A percentile compares a stretch with the other conserved stretches of the same genome.
Evolutionary conservation across 2,113 vertebrate species (phyloP).

Genomic region (Canis aureus): DNA sequence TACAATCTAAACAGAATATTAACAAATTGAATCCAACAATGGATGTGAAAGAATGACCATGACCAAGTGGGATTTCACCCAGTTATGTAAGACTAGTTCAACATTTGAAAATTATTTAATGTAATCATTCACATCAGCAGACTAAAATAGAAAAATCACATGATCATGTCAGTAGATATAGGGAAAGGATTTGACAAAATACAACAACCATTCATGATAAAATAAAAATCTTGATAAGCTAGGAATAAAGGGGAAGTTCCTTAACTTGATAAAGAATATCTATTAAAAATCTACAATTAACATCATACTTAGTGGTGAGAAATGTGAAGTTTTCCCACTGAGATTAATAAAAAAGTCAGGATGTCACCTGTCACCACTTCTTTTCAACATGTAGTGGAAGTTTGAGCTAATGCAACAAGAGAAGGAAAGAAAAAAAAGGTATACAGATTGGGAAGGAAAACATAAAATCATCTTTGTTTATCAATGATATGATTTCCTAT

Average conservation of each 20-base stretch:
- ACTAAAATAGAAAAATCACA: neutral
- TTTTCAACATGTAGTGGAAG: neutral
- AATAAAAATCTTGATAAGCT: no score
- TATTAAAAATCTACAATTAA: no score
- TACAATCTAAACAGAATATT: neutral
- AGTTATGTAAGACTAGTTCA: neutral
- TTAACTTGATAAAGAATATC: neutral
- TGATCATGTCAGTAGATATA: neutral
- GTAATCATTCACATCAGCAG: neutral
- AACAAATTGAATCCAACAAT: no score
- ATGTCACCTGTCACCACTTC: neutral
- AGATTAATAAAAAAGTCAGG: neutral
- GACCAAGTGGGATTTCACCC: neutral
- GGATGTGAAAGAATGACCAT: neutral
- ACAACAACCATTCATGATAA: neutral
- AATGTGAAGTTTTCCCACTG: neutral
- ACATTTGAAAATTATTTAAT: neutral
- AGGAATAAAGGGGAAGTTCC: neutral
- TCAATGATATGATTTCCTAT: neutral
- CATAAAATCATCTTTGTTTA: neutral
- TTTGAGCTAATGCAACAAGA: neutral
- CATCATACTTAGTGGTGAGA: neutral
- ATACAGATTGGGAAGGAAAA: neutral
- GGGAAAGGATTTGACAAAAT: neutral
- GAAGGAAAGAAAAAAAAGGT: neutral